Evolutionary conservation across 2,113 vertebrate species (phyloP).

Genomic region (Corvus cornix): DNA sequence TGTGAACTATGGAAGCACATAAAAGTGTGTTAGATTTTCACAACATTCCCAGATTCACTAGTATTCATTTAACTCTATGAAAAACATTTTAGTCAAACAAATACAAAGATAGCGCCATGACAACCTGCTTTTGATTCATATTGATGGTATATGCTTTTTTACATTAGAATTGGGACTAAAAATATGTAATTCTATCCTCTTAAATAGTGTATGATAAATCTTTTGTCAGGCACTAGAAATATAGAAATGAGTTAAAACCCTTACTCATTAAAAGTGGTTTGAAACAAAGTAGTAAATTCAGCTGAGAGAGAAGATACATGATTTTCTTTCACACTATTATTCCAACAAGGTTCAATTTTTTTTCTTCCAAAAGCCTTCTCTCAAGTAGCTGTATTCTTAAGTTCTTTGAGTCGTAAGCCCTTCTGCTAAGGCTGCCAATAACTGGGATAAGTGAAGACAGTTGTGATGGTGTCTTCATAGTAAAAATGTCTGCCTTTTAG

Average conservation of each 20-base stretch:
- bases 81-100: not conserved
- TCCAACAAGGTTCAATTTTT: not conserved
- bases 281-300: not conserved
- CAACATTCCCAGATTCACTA: not conserved
- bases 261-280: not conserved
- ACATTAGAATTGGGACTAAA: not conserved
- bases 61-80: not conserved
- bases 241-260: accelerated
- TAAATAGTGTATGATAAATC: not conserved
- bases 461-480: not conserved
- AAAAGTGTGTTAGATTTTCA: not conserved
- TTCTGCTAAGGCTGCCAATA: not conserved
- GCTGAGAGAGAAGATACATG: not conserved
- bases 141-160: not conserved
- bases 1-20: not conserved
- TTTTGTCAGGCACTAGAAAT: not conserved
- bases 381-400: not conserved
- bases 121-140: not conserved
- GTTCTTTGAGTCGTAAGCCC: not conserved
- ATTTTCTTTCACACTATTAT: not conserved
- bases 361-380: not conserved
- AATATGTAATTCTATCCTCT: not conserved
- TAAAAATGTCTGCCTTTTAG: not conserved
- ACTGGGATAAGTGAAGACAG: not conserved
- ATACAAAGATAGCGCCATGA: not conserved